Evolutionary conservation across 2,888 invertebrate species (phyloP).

Genomic region (Stramonita haemastoma): DNA sequence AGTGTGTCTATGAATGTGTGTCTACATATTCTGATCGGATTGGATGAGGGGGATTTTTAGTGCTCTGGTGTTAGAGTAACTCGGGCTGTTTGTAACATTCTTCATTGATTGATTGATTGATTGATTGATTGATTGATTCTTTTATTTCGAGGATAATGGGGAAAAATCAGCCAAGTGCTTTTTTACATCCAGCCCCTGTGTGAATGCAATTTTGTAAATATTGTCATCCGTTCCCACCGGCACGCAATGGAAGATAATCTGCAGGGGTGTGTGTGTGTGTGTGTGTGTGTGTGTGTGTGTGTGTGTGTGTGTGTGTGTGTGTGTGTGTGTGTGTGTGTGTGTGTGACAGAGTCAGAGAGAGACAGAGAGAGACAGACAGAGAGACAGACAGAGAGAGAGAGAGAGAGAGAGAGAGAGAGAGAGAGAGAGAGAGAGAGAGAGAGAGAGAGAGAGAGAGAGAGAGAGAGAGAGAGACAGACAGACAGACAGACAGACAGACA

Average conservation of each 20-base stretch:
- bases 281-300: neutral
- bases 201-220: too few species aligned
- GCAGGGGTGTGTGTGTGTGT: neutral
- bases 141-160: too few species aligned
- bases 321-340: neutral
- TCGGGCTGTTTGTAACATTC: too few species aligned
- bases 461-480: neutral
- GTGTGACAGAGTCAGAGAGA: neutral
- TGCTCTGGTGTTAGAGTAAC: too few species aligned
- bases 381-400: neutral
- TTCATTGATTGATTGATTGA: too few species aligned
- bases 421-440: neutral
- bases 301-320: neutral
- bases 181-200: too few species aligned
- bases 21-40: too few species aligned
- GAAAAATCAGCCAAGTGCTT: too few species aligned
- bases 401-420: neutral
- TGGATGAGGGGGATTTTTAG: too few species aligned
- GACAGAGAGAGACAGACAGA: neutral
- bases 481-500: slow-evolving; percentile 19
- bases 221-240: too few species aligned
- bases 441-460: neutral
- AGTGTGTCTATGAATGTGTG: too few species aligned
- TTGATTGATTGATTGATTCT: too few species aligned
- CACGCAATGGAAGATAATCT: neutral